phyloP scores from a whole-genome alignment of 2,888 invertebrate genomes.

The Disparrhopalites patrizii region DNA sequence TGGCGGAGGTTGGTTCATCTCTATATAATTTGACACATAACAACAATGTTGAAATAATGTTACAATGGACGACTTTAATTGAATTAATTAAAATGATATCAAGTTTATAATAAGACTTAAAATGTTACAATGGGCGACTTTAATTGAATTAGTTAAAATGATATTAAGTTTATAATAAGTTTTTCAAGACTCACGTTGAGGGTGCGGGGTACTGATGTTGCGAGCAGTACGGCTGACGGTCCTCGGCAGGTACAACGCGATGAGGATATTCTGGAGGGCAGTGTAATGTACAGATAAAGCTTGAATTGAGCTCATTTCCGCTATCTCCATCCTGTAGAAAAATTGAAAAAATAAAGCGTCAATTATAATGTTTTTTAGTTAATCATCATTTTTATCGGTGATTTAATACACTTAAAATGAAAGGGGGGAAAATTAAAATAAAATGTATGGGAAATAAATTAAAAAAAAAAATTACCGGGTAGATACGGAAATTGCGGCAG shows the following conservation, averaged over 20 bases:
- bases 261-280: slow-evolving; percentile 76
- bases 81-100: not conserved
- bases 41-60: not conserved
- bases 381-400: not conserved
- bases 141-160: too few species aligned
- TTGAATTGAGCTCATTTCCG: slow-evolving; percentile 59
- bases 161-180: not conserved
- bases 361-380: too few species aligned
- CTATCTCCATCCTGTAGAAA: slow-evolving; percentile 55
- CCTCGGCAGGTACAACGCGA: slow-evolving; percentile 63
- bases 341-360: slow-evolving; percentile 9
- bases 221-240: slow-evolving; percentile 22
- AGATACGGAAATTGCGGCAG: slow-evolving; percentile 74
- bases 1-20: slow-evolving; percentile 44
- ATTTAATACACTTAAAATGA: not conserved
- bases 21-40: not conserved
- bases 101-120: not conserved
- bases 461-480: slow-evolving; percentile 51
- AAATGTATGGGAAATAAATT: not conserved
- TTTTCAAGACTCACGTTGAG: slow-evolving; percentile 16
- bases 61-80: too few species aligned
- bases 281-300: slow-evolving; percentile 77
- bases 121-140: too few species aligned
- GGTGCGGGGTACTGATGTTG: not conserved
- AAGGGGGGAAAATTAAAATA: not conserved